A percentile compares a stretch with the other conserved stretches of the same genome.
phyloP scores from a whole-genome alignment of 2,888 invertebrate genomes.

The Drosophila neotestacea region DNA sequence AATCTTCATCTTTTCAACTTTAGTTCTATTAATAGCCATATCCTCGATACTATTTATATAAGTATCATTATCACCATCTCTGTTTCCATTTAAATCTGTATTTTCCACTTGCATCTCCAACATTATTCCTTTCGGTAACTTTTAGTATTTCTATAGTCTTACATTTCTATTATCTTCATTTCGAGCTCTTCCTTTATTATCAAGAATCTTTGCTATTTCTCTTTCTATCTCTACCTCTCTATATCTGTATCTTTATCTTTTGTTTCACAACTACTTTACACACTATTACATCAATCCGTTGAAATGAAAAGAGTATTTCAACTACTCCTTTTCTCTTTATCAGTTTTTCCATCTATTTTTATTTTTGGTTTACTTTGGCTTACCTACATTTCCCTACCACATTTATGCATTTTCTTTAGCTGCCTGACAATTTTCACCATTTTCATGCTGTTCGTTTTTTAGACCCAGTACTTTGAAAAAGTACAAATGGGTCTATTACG shows the following conservation, averaged over 20 bases:
- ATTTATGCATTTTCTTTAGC: conserved; percentile 46
- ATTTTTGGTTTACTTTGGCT: conserved; percentile 21
- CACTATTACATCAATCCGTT: neutral
- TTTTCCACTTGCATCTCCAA: neutral
- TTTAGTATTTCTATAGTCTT: neutral
- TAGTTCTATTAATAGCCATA: too few relatives aligned
- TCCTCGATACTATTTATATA: too few relatives aligned
- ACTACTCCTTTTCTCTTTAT: neutral
- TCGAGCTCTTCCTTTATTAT: too few relatives aligned
- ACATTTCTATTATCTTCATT: too few relatives aligned
- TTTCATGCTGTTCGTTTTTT: conserved; percentile 34
- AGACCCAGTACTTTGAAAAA: too few relatives aligned
- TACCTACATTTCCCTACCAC: conserved; percentile 51
- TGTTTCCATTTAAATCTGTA: neutral
- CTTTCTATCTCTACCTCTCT: neutral
- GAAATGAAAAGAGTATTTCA: conserved; percentile 6
- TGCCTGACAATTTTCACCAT: conserved; percentile 54
- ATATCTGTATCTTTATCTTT: too few relatives aligned
- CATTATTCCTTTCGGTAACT: too few relatives aligned
- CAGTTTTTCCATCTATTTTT: conserved; percentile 7
- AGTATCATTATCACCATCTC: too few relatives aligned
- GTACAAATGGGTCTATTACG: too few relatives aligned
- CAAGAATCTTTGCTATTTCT: too few relatives aligned
- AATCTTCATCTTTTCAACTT: too few relatives aligned
- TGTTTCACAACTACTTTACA: neutral